A percentile compares a stretch with the other conserved stretches of the same genome.
Evolutionary conservation across 1,140 invertebrate genomes (phyloP).

Genomic region (Nixonia krombeini): DNA sequence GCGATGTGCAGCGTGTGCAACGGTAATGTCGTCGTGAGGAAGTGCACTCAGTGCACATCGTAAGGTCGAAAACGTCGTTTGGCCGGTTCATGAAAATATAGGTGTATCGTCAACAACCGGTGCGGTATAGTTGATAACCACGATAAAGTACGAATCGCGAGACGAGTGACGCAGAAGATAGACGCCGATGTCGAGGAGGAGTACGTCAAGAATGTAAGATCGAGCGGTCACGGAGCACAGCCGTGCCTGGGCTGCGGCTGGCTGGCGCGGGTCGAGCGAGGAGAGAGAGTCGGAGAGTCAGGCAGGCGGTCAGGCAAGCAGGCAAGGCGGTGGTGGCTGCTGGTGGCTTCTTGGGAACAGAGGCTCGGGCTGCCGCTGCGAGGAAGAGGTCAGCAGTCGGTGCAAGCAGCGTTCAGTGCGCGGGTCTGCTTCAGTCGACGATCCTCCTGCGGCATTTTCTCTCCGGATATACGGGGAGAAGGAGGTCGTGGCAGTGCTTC

Average conservation of each 20-base stretch:
- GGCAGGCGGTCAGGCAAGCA: conserved; percentile 1
- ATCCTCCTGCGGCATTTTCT: too few species aligned
- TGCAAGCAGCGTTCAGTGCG: conserved; percentile 28
- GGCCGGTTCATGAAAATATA: neutral
- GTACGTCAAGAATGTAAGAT: conserved; percentile 4
- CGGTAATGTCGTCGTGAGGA: conserved; percentile 2
- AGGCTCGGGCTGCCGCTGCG: conserved; percentile 23
- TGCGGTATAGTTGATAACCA: too few species aligned
- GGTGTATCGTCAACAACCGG: neutral
- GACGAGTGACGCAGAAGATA: conserved; percentile 12
- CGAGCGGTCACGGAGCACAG: conserved; percentile 6
- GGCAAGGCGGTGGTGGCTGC: conserved; percentile 8
- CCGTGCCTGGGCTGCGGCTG: conserved; percentile 14
- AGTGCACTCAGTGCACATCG: neutral
- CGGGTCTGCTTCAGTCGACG: conserved; percentile 5
- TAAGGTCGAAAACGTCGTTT: conserved; percentile 5
- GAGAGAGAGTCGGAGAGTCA: conserved; percentile 8
- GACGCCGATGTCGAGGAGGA: conserved; percentile 10
- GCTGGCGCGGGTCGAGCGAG: neutral
- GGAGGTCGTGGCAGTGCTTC: too few species aligned
- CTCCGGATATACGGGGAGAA: too few species aligned
- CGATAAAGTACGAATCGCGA: conserved; percentile 39
- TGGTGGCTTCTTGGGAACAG: conserved; percentile 6
- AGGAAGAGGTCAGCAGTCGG: conserved; percentile 43
- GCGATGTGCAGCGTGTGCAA: conserved; percentile 43